Percentiles rank a stretch among this genome's conserved stretches.
Conservation (phyloP, 2,888 invertebrate genomes). For the Trichopoda pennipes region DNA sequence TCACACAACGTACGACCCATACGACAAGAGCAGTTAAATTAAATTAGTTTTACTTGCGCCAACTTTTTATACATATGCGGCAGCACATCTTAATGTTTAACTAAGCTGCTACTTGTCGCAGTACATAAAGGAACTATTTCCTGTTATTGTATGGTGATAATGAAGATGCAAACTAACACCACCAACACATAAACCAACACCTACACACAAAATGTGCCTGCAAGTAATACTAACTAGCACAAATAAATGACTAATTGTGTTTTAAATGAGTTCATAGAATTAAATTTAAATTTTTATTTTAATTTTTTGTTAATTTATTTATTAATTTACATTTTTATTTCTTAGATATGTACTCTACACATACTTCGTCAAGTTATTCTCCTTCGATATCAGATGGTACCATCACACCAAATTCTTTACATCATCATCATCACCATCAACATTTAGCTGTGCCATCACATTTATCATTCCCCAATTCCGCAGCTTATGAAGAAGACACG, state of each 20-base stretch:
- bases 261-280: constrained; percentile 29
- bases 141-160: constrained; percentile 64
- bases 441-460: constrained; percentile 64
- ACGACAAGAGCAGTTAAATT: constrained; percentile 59
- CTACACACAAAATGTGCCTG: constrained; percentile 38
- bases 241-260: constrained; percentile 45
- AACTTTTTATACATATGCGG: background rate
- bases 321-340: background rate
- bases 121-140: constrained; percentile 63
- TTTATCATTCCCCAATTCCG: constrained; percentile 51
- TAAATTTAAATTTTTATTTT: background rate
- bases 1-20: constrained; percentile 56
- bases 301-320: background rate
- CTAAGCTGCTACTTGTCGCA: background rate
- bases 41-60: constrained; percentile 56
- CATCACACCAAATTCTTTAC: constrained; percentile 79
- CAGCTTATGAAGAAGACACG: constrained; percentile 55
- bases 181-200: constrained; percentile 32
- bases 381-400: constrained; percentile 81
- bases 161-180: constrained; percentile 62
- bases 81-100: constrained; percentile 23
- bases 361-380: constrained; percentile 81
- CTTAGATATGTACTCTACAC: constrained; percentile 81
- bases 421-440: constrained; percentile 68
- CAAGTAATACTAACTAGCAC: constrained; percentile 6